Conservation (phyloP, 2,888 invertebrate species). For the Dolomedes plantarius region DNA sequence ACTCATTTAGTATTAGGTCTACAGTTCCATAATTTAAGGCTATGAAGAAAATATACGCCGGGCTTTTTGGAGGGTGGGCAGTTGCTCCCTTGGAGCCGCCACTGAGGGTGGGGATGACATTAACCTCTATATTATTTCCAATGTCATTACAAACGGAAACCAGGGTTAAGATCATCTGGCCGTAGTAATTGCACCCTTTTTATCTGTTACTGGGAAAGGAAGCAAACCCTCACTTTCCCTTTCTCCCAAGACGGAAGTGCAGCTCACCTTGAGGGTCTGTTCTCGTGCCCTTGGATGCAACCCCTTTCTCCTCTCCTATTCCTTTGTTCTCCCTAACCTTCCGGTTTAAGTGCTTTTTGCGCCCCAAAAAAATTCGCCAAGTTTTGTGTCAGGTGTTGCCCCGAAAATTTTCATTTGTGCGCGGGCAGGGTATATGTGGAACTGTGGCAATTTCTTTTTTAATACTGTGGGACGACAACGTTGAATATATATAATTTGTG, state of each 20-base stretch:
- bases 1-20: too few species aligned
- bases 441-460: too few species aligned
- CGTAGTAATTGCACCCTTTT: not conserved
- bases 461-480: too few species aligned
- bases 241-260: slow-evolving; percentile 7
- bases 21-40: too few species aligned
- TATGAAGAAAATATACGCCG: too few species aligned
- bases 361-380: not conserved
- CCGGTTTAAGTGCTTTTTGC: slow-evolving; percentile 32
- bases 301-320: slow-evolving; percentile 39
- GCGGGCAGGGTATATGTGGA: not conserved
- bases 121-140: not conserved
- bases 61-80: too few species aligned
- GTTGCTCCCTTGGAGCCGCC: too few species aligned
- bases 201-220: not conserved
- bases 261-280: slow-evolving; percentile 4
- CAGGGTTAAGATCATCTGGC: slow-evolving; percentile 1
- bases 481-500: too few species aligned
- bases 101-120: not conserved
- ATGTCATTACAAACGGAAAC: not conserved
- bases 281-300: slow-evolving; percentile 45
- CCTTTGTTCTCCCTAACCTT: slow-evolving; percentile 11
- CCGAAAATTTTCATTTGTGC: not conserved
- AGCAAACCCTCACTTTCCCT: slow-evolving; percentile 26
- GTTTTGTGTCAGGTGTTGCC: slow-evolving; percentile 8